Percentiles rank a stretch among this genome's conserved stretches.
These are phyloP conservation scores for Bombus difficillimus DNA, from an alignment of 1,140 invertebrate species.

Conservation along the genomic window DNA sequence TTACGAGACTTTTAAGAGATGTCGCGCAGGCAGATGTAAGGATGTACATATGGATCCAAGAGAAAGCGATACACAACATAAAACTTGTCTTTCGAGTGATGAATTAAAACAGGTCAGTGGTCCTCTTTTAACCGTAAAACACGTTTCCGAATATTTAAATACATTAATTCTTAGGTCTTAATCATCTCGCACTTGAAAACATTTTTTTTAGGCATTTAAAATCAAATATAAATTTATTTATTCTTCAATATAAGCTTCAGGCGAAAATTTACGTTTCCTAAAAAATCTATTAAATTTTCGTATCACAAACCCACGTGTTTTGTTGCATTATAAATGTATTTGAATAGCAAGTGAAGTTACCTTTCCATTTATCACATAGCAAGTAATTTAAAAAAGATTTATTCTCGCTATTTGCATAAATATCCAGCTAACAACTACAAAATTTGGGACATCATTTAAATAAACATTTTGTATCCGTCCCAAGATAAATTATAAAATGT, in stretches of 20 bases:
- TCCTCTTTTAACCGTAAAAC: slow-evolving; percentile 45
- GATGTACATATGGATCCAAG: slow-evolving; percentile 53
- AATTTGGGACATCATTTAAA: too few relatives aligned
- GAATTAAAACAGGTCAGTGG: slow-evolving; percentile 58
- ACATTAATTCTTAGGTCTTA: neutral
- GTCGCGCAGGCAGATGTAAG: slow-evolving; percentile 4
- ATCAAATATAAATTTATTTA: neutral
- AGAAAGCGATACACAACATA: slow-evolving; percentile 53
- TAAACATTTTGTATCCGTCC: too few relatives aligned
- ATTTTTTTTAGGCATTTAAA: neutral
- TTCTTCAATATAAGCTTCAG: neutral
- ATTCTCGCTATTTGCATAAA: neutral
- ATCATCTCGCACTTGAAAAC: neutral
- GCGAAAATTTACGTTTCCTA: neutral
- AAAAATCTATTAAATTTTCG: neutral
- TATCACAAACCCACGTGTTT: neutral
- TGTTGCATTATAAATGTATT: neutral
- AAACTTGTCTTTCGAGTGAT: slow-evolving; percentile 30
- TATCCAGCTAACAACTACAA: neutral
- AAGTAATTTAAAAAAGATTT: neutral
- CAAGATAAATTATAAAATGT: too few relatives aligned
- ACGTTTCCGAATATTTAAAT: slow-evolving; percentile 57
- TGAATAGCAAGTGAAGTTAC: neutral
- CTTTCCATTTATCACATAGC: neutral
- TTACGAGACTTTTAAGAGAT: slow-evolving; percentile 11